These are phyloP conservation scores for Sciurus vulgaris DNA, from an alignment of 2,797 vertebrate species.

Conservation along the genomic window DNA sequence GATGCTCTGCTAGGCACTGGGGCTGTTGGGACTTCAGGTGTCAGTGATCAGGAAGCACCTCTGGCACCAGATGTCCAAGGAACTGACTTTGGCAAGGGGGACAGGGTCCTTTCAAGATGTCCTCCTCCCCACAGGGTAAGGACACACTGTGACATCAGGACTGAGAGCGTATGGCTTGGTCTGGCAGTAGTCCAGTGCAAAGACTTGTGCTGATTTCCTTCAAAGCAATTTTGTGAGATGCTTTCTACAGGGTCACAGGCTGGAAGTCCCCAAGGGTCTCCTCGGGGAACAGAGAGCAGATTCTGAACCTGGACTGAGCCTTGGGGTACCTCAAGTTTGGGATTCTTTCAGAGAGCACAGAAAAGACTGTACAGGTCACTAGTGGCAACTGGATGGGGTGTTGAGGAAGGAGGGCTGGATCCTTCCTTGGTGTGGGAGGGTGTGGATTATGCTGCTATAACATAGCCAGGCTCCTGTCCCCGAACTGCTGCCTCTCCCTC, in stretches of 20 bases:
- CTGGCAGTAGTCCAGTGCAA: fast-evolving
- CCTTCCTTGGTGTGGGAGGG: neutral
- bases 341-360: neutral
- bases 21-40: neutral
- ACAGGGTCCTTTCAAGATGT: neutral
- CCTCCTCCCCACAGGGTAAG: neutral
- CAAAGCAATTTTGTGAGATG: neutral
- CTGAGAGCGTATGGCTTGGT: fast-evolving
- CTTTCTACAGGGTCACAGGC: neutral
- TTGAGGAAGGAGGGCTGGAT: neutral
- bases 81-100: neutral
- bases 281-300: neutral
- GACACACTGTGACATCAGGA: fast-evolving
- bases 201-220: neutral
- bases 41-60: neutral
- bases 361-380: neutral
- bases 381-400: neutral
- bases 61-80: neutral
- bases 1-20: neutral
- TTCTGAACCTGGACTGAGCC: no score
- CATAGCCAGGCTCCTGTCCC: neutral
- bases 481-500: no score
- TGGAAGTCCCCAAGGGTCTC: no score
- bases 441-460: no score
- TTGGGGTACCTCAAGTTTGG: neutral